A percentile compares a stretch with the other conserved stretches of the same genome.
These are phyloP conservation scores for Hycleus phaleratus DNA, from an alignment of 1,140 invertebrate species.

Conservation along the genomic window DNA sequence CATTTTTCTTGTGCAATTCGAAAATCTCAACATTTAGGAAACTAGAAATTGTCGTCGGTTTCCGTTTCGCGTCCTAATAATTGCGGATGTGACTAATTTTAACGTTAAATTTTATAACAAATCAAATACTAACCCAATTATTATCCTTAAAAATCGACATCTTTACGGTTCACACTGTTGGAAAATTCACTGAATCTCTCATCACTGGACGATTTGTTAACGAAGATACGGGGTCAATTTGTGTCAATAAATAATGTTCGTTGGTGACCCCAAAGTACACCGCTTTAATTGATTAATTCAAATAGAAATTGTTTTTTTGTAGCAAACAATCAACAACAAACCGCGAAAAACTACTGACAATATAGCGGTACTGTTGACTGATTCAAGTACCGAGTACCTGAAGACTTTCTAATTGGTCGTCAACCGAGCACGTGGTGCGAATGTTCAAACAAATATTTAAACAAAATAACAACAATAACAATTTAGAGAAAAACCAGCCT, in stretches of 20 bases:
- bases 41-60: background rate
- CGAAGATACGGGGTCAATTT: conserved; percentile 4
- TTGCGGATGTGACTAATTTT: conserved; percentile 11
- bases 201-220: background rate
- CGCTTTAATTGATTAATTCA: background rate
- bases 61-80: conserved; percentile 14
- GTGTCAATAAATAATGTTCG: conserved; percentile 2
- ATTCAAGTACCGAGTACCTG: conserved; percentile 1
- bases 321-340: conserved; percentile 9
- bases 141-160: conserved; percentile 28
- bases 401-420: conserved; percentile 16
- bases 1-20: too few relatives aligned
- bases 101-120: background rate
- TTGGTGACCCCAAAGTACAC: conserved; percentile 8
- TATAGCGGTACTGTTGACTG: background rate
- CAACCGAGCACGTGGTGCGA: conserved; percentile 8
- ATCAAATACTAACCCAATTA: conserved; percentile 22
- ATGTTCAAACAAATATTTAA: background rate
- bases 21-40: too few relatives aligned
- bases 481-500: background rate
- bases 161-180: background rate
- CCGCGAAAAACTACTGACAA: conserved; percentile 12
- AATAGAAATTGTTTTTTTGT: background rate
- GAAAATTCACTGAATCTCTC: background rate
- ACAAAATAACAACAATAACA: background rate